A percentile compares a stretch with the other conserved stretches of the same genome.
These are phyloP conservation scores for Hypena proboscidalis DNA, from an alignment of 2,888 invertebrate genomes.

Conservation along the genomic window DNA sequence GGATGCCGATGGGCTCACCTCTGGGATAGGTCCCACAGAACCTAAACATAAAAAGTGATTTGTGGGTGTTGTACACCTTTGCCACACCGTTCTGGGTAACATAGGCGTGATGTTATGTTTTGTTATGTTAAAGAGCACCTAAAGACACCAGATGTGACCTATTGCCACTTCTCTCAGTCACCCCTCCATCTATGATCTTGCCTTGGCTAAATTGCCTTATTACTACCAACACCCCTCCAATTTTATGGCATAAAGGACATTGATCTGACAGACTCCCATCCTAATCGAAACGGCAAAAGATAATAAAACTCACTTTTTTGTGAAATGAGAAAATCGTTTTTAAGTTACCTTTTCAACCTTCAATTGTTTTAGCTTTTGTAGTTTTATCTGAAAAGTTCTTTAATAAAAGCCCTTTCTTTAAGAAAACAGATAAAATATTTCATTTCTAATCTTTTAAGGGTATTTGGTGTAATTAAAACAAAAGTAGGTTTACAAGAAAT, in stretches of 20 bases:
- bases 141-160: conserved; percentile 28
- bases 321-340: neutral
- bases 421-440: conserved; percentile 2
- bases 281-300: conserved; percentile 7
- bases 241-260: conserved; percentile 29
- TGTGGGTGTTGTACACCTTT: too few species aligned
- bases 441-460: conserved; percentile 1
- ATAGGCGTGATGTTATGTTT: too few species aligned
- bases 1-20: too few species aligned
- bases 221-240: conserved; percentile 17
- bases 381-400: neutral
- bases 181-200: conserved; percentile 21
- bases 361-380: conserved; percentile 2
- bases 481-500: conserved; percentile 12
- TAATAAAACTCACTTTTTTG: neutral
- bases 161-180: conserved; percentile 16
- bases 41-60: too few species aligned
- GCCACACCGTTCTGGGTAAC: too few species aligned
- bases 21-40: too few species aligned
- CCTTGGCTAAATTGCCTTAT: conserved; percentile 23
- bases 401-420: neutral
- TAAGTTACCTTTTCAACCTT: neutral
- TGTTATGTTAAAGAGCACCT: too few species aligned
- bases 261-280: conserved; percentile 28
- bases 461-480: conserved; percentile 11